A percentile compares a stretch with the other conserved stretches of the same genome.
Conservation (phyloP, 2,888 invertebrate genomes). For the Byasa hedistus region DNA sequence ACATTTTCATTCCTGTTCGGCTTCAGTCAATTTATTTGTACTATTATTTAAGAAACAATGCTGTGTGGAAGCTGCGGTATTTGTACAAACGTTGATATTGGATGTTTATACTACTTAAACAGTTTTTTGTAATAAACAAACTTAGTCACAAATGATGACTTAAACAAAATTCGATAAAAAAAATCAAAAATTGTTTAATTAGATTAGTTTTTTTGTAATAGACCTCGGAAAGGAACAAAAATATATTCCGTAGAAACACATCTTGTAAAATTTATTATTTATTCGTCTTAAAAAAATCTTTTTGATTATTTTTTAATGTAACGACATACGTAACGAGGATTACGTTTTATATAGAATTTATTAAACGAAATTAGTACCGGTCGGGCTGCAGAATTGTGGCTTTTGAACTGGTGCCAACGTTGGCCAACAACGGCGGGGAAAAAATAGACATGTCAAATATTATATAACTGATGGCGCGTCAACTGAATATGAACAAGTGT, state of each 20-base stretch:
- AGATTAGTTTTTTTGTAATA: too few relatives aligned
- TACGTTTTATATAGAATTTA: constrained; percentile 18
- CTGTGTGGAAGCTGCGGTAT: too few relatives aligned
- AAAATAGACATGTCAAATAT: constrained; percentile 73
- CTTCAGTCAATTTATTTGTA: background rate
- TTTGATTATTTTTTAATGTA: background rate
- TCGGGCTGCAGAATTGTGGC: constrained; percentile 40
- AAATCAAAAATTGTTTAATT: too few relatives aligned
- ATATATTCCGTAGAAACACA: too few relatives aligned
- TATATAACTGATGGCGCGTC: constrained; percentile 43
- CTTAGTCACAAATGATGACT: too few relatives aligned
- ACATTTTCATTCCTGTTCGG: background rate
- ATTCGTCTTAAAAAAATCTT: background rate
- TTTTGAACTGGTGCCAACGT: constrained; percentile 68
- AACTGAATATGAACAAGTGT: constrained; percentile 37
- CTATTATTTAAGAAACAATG: too few relatives aligned
- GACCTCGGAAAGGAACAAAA: too few relatives aligned
- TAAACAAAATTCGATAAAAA: too few relatives aligned
- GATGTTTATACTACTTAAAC: too few relatives aligned
- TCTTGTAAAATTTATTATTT: too few relatives aligned
- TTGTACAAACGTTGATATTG: too few relatives aligned
- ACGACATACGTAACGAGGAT: background rate
- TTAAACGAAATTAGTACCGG: constrained; percentile 11
- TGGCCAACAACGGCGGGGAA: constrained; percentile 67
- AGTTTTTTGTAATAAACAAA: too few relatives aligned